Evolutionary conservation across 2,888 invertebrate species (phyloP), one percentile per base, ranked within the genome.

Genomic region (Linyphia triangularis): DNA sequence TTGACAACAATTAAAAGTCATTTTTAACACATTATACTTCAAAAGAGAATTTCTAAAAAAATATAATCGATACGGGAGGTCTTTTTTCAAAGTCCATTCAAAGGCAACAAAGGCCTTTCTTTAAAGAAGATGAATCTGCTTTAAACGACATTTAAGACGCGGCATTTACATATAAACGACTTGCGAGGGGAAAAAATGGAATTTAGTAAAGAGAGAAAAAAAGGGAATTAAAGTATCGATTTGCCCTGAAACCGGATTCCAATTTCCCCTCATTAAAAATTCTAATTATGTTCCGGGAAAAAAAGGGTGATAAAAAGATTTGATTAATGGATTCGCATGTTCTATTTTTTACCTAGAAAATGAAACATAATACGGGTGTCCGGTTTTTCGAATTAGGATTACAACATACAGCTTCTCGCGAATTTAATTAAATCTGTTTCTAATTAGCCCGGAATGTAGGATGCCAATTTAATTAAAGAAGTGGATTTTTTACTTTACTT

Each of bases 141-240:
- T 61, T 22, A 75, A 72, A 61, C 28, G 37, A 26, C 75, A 75
- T 59, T 61, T 28, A 33, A 33, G 4, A 37, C 5, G 6, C n/a
- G n/a, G 13, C 43, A 75, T 75, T 75, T 75, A 24, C 75, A 75
- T 61, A 75, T 75, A 75, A 75, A 75, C n/a, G 59, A 75, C 61
- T 28, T 40, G 13, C 6, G 6, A 0, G n/a, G n/a, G 10, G n/a
- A 10, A 65, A 30, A 26, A 65, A 28, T n/a, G 30, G 28, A 13
- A 65, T 22, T 24, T 69, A 5, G 19, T 5, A 51, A 19, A 16
- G 30, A 19, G 4, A 72, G 26, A 28, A 22, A 51, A 16, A 24
- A 43, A 24, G 28, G 19, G 19, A 57, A 19, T 51, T 28, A 9
- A 43, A 9, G 3, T 22, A 37, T 61, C 75, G 61, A 61, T 75